Evolutionary conservation across 2,888 invertebrate genomes (phyloP).

Genomic region (Erebia palarica): DNA sequence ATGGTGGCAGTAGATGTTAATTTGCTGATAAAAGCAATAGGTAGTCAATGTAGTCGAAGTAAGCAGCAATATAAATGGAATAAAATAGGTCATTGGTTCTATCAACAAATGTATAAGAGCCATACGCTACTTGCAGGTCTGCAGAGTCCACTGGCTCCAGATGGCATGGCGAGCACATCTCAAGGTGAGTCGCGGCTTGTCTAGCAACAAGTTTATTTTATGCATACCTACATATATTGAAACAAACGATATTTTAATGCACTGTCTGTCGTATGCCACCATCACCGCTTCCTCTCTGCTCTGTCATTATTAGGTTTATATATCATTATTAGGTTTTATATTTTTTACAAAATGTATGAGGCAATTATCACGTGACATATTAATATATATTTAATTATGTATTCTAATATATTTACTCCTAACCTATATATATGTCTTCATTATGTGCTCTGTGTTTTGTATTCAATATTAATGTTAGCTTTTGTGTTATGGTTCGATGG

Average conservation of each 20-base stretch:
- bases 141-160: conserved; percentile 83
- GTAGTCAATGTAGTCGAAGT: not conserved
- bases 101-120: conserved; percentile 48
- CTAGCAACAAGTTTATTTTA: conserved; percentile 79
- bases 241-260: conserved; percentile 82
- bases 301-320: conserved; percentile 82
- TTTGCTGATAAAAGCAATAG: too few relatives aligned
- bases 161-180: conserved; percentile 91
- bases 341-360: conserved; percentile 76
- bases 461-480: conserved; percentile 79
- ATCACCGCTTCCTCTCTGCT: conserved; percentile 84
- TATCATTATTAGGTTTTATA: conserved; percentile 78
- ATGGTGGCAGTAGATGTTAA: conserved; percentile 25
- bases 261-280: conserved; percentile 83
- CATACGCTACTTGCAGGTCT: conserved; percentile 79
- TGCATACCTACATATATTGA: conserved; percentile 82
- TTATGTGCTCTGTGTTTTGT: conserved; percentile 81
- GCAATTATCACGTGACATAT: conserved; percentile 80
- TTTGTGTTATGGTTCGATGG: conserved; percentile 81
- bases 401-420: conserved; percentile 69
- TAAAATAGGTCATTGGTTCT: conserved; percentile 5
- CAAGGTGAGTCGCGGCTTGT: conserved; percentile 89
- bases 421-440: conserved; percentile 79
- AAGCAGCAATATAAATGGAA: not conserved
- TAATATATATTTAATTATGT: conserved; percentile 63